These are phyloP conservation scores for Monodelphis domestica DNA, from an alignment of 2,797 vertebrate species.

Conservation along the genomic window DNA sequence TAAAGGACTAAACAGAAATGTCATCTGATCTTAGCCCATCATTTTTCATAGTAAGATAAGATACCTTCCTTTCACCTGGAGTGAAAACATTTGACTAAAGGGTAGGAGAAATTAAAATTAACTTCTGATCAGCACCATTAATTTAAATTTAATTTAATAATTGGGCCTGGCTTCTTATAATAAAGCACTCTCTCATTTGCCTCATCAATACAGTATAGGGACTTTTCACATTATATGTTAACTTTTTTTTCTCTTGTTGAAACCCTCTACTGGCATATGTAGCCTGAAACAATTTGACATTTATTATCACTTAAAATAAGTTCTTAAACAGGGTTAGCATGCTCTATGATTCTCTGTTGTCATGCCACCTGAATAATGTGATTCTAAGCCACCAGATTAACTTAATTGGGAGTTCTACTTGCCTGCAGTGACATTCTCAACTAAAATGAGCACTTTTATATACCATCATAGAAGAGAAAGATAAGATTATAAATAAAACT, in stretches of 20 bases:
- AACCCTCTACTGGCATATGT: not conserved
- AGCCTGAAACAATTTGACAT: not conserved
- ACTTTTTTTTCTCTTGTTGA: not conserved
- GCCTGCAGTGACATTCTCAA: not conserved
- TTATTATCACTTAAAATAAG: not conserved
- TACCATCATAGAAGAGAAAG: not conserved
- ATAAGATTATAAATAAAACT: not conserved
- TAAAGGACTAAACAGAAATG: not conserved
- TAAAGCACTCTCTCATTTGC: not conserved
- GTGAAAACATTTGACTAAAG: not conserved
- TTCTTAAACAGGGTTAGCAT: not conserved
- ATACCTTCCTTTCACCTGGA: no score
- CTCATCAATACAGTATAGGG: not conserved
- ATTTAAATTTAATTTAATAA: not conserved
- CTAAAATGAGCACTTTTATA: not conserved
- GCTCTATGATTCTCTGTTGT: not conserved
- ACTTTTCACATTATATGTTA: not conserved
- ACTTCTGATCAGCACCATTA: not conserved
- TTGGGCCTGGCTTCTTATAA: not conserved
- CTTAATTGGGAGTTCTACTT: not conserved
- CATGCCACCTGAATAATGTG: not conserved
- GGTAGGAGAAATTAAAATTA: not conserved
- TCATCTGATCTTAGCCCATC: not conserved
- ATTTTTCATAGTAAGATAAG: not conserved
- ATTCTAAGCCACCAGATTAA: not conserved